A percentile compares a stretch with the other conserved stretches of the same genome.
These are phyloP conservation scores for Malacosoma neustria DNA, from an alignment of 2,888 invertebrate species.

Conservation along the genomic window DNA sequence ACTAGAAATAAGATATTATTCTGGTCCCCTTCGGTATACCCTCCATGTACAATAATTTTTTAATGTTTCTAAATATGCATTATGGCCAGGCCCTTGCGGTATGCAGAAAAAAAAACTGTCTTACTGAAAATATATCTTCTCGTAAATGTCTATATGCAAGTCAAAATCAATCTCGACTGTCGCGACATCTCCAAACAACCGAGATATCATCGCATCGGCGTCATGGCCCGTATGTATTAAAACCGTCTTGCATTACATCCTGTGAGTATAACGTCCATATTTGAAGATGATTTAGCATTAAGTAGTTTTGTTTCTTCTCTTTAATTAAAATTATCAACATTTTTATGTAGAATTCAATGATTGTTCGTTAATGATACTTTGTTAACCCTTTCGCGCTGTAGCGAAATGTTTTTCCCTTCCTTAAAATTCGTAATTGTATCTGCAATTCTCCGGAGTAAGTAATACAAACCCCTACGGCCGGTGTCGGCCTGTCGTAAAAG, in stretches of 20 bases:
- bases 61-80: slow-evolving; percentile 55
- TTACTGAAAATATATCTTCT: slow-evolving; percentile 6
- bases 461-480: too few relatives aligned
- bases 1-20: slow-evolving; percentile 59
- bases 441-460: not conserved
- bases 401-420: too few relatives aligned
- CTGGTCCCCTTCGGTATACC: slow-evolving; percentile 64
- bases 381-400: slow-evolving; percentile 17
- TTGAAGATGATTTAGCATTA: slow-evolving; percentile 67
- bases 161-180: too few relatives aligned
- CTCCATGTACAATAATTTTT: slow-evolving; percentile 60
- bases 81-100: slow-evolving; percentile 36
- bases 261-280: slow-evolving; percentile 71
- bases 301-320: slow-evolving; percentile 52
- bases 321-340: slow-evolving; percentile 25
- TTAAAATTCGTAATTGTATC: too few relatives aligned
- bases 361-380: slow-evolving; percentile 19
- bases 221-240: slow-evolving; percentile 42
- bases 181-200: too few relatives aligned
- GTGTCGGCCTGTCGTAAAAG: too few relatives aligned
- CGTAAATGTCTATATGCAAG: too few relatives aligned
- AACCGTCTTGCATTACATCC: slow-evolving; percentile 67
- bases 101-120: slow-evolving; percentile 12
- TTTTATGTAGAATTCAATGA: slow-evolving; percentile 36
- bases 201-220: too few relatives aligned